phyloP scores from a whole-genome alignment of 2,888 invertebrate species.

The Hypomecis punctinalis region DNA sequence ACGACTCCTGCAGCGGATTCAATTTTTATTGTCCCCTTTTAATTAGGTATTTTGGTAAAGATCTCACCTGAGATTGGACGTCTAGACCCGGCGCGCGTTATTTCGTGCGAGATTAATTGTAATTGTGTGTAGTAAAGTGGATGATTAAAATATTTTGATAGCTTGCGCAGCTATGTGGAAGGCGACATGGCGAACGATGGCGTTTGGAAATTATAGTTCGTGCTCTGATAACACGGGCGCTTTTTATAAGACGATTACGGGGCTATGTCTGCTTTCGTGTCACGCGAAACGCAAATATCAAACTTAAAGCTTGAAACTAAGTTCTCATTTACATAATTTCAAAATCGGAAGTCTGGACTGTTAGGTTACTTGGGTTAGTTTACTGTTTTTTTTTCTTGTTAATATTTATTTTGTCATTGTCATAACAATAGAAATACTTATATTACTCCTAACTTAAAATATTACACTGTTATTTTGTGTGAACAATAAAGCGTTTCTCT shows the following conservation, averaged over 20 bases:
- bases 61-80: constrained; percentile 75
- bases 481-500: too few species aligned
- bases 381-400: too few species aligned
- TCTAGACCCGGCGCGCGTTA: constrained; percentile 68
- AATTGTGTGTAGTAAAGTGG: constrained; percentile 71
- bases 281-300: constrained; percentile 31
- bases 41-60: constrained; percentile 74
- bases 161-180: constrained; percentile 45
- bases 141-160: constrained; percentile 74
- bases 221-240: constrained; percentile 59
- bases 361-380: too few species aligned
- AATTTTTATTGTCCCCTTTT: constrained; percentile 77
- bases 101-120: constrained; percentile 80
- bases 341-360: background rate
- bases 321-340: constrained; percentile 1
- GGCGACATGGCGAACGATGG: constrained; percentile 48
- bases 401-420: too few species aligned
- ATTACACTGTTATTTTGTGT: too few species aligned
- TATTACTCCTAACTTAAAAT: too few species aligned
- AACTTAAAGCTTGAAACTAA: constrained; percentile 8
- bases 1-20: constrained; percentile 52
- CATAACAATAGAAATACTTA: too few species aligned
- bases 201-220: constrained; percentile 56
- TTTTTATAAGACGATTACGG: constrained; percentile 43
- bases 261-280: constrained; percentile 38